These are phyloP conservation scores for Alosa sapidissima DNA, from an alignment of 2,797 vertebrate genomes.

Conservation along the genomic window DNA sequence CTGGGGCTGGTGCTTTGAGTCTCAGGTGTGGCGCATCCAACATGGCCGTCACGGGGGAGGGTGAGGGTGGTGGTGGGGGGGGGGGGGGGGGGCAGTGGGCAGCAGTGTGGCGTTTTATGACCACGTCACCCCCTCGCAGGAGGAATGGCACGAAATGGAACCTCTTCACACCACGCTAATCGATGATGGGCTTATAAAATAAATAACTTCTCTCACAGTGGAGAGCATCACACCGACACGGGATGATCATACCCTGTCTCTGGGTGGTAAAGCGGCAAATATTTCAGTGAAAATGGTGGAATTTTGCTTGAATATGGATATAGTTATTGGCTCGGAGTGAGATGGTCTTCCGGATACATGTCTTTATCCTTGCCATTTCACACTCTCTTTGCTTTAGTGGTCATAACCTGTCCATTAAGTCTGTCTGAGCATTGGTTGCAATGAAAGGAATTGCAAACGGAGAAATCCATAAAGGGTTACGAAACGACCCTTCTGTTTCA, in stretches of 20 bases:
- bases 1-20: neutral
- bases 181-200: slow-evolving; percentile 5
- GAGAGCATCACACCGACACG: neutral
- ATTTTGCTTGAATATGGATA: neutral
- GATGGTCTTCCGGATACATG: neutral
- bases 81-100: no score
- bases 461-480: neutral
- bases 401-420: neutral
- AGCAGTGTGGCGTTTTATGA: neutral
- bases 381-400: neutral
- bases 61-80: no score
- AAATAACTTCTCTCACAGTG: neutral
- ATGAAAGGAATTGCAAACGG: neutral
- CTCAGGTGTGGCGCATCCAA: neutral
- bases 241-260: neutral
- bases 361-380: neutral
- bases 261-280: neutral
- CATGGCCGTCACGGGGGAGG: neutral
- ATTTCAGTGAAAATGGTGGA: neutral
- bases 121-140: neutral
- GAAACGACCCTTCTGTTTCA: neutral
- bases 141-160: neutral
- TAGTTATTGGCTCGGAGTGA: neutral
- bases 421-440: neutral
- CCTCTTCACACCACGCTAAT: slow-evolving; percentile 1